Evolutionary conservation across 35 echinoderm and acorn worm genomes (phyloP).

Genomic region (Apostichopus parvimensis): DNA sequence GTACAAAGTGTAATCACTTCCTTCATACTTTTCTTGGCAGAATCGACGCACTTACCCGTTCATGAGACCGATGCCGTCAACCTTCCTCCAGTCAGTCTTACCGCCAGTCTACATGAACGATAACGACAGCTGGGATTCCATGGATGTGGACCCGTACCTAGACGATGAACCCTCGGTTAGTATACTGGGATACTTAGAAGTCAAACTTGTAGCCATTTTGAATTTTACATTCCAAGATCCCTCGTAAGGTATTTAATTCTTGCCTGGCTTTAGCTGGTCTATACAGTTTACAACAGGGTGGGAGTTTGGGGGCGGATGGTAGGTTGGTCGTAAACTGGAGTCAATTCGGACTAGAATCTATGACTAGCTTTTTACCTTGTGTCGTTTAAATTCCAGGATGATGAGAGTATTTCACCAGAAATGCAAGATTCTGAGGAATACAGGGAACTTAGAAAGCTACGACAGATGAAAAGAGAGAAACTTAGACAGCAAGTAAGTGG

Average conservation of each 20-base stretch:
- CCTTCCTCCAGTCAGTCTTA: constrained; percentile 79
- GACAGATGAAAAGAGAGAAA: constrained; percentile 70
- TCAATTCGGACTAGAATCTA: no score
- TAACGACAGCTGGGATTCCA: constrained; percentile 55
- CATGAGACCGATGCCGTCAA: constrained; percentile 70
- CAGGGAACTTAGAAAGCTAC: constrained; percentile 74
- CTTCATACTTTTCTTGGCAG: background rate
- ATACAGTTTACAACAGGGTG: no score
- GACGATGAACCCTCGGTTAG: constrained; percentile 65
- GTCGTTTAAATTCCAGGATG: constrained; percentile 58
- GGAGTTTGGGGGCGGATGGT: no score
- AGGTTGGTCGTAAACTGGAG: no score
- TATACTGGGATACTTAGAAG: background rate
- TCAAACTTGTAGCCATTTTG: background rate
- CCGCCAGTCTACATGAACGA: constrained; percentile 85
- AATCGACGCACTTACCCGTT: constrained; percentile 59
- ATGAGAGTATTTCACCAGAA: constrained; percentile 76
- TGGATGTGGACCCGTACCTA: constrained; percentile 49
- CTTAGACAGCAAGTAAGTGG: constrained; percentile 70
- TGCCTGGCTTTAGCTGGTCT: no score
- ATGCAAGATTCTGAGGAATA: constrained; percentile 80
- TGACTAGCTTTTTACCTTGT: no score
- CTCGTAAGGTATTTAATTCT: no score
- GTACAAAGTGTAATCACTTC: background rate
- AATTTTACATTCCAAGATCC: no score